Base-by-base conservation (phyloP, 2,888 invertebrate genomes). In the Oscheius sp. region DNA sequence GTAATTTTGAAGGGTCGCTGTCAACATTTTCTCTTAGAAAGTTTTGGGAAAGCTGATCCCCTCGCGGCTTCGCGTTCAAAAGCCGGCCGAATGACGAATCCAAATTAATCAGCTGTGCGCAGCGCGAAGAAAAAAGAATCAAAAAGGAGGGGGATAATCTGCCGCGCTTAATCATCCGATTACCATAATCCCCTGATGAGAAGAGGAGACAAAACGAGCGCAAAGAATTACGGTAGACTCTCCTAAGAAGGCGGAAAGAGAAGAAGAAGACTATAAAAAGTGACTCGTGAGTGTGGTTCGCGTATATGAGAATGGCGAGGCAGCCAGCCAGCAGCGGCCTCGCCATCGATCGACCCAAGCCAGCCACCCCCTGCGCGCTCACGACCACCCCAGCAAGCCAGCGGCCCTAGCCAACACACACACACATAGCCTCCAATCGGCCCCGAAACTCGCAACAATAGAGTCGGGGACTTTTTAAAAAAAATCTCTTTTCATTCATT, bases 281-380 rank as follows among this genome's bases (percentile, higher is more conserved):
- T 25, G 61, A 27, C 25, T 39, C 39, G 50, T 29, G 61, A 45
- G 42, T 29, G 61, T 61, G 61, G 61, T 61, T 58, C 61, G 61
- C 61, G 61, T 61, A 61, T 61, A 61, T 61, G 61, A 61, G 61
- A 61, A 61, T 61, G 61, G 61, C 45, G 61, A 61, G 61, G 61
- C 61, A 42, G 61, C 61, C 27, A 29, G 31, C 3, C 25, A 39
- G 39, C 45, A 17, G 61, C 61, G 12, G 42, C 58, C 27, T 29
- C 45, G 45, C 29, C 42, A 61, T 61, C 61, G 61, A 61, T 61
- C 61, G 61, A 61, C 61, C 50, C 50, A 17, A 50, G 50, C n/a
- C n/a, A n/a, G n/a, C n/a, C n/a, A 50, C 50, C 61, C 61, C 45
- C 45, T 61, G 61, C 61, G 61, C 61, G 58, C 58, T 39, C 39